Conservation (phyloP, 2,797 vertebrate genomes). For the Hydrocynus forskahlii region DNA sequence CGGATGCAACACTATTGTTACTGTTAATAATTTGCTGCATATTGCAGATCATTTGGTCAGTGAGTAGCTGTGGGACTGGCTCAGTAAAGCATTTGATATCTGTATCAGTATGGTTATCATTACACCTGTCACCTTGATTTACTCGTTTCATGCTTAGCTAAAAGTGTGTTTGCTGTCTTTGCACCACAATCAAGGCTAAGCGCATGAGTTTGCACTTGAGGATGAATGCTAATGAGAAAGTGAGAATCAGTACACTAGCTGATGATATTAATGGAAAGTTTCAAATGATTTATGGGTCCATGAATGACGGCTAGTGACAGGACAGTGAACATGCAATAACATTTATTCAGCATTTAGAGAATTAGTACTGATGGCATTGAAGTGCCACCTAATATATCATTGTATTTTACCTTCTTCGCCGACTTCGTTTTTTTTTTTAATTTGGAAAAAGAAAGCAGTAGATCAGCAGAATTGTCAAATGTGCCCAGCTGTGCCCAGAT, state of each 20-base stretch:
- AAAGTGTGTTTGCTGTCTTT: background rate
- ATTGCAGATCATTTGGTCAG: background rate
- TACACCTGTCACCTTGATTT: background rate
- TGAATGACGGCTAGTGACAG: conserved; percentile 1
- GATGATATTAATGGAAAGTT: background rate
- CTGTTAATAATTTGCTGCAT: conserved; percentile 1
- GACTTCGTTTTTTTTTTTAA: conserved; percentile 48
- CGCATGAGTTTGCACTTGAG: background rate
- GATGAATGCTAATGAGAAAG: background rate
- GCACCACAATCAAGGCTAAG: background rate
- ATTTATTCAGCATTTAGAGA: conserved; percentile 34
- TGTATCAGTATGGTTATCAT: background rate
- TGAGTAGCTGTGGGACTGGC: background rate
- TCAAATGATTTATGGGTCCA: conserved; percentile 33
- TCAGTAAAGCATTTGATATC: background rate
- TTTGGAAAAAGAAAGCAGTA: conserved; percentile 57
- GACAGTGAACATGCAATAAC: conserved; percentile 25
- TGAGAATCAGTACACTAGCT: background rate
- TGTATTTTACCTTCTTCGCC: conserved; percentile 54
- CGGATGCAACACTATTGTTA: background rate
- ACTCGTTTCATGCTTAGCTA: background rate
- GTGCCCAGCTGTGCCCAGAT: conserved; percentile 66
- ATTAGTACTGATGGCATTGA: conserved; percentile 42
- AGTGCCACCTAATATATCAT: conserved; percentile 4
- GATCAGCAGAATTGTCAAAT: conserved; percentile 47